These are phyloP conservation scores for Chrysolina oricalcia DNA, from an alignment of 2,888 invertebrate species.

Conservation along the genomic window DNA sequence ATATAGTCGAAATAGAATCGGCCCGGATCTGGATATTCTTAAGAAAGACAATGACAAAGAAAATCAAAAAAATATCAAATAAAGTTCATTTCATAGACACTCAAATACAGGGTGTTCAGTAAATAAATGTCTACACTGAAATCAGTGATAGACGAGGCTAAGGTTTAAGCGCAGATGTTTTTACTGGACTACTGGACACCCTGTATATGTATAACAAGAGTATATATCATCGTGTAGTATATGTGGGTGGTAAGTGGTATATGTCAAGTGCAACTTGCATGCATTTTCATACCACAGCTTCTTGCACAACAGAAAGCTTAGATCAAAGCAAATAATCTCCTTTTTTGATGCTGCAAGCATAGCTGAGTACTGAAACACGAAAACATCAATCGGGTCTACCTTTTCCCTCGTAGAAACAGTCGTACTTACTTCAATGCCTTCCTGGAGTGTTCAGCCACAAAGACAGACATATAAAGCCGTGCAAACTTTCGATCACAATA, in stretches of 20 bases:
- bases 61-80: no score
- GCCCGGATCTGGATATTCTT: no score
- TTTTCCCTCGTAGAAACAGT: neutral
- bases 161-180: no score
- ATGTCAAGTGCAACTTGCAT: conserved; percentile 10
- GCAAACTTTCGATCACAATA: conserved; percentile 63
- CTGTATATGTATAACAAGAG: neutral
- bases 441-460: conserved; percentile 69
- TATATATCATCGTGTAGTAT: neutral
- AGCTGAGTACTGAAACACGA: neutral
- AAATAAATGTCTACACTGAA: no score
- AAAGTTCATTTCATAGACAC: no score
- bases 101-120: no score
- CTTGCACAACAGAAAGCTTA: neutral
- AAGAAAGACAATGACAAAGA: no score
- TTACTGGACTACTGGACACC: no score
- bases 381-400: neutral
- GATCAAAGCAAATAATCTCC: neutral
- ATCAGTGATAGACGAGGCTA: no score
- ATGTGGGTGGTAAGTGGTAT: conserved; percentile 1
- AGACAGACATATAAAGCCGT: conserved; percentile 71
- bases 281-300: neutral
- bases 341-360: neutral
- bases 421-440: conserved; percentile 73
- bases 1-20: no score